phyloP scores from a whole-genome alignment of 2,888 invertebrate species.

The Geophilus truncorum region DNA sequence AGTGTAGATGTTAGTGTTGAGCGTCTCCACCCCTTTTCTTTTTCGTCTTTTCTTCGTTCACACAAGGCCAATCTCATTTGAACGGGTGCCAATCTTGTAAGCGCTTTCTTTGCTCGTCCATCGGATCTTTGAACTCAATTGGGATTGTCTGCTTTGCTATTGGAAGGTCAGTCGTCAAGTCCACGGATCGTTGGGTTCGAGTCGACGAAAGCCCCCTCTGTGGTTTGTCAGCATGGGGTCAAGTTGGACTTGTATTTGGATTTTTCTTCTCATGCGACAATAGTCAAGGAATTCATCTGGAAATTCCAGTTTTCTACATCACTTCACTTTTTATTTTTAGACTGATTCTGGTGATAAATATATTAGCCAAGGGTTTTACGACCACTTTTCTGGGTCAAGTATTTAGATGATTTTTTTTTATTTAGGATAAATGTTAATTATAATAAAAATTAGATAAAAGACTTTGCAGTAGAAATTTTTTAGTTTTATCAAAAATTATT shows the following conservation, averaged over 20 bases:
- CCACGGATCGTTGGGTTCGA: not conserved
- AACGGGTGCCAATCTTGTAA: slow-evolving; percentile 15
- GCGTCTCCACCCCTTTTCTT: not conserved
- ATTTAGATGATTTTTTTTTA: too few relatives aligned
- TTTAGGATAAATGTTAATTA: too few relatives aligned
- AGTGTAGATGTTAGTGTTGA: not conserved
- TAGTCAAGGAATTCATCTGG: slow-evolving; percentile 10
- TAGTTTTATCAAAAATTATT: too few relatives aligned
- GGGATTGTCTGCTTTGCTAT: not conserved
- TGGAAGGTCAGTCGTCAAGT: slow-evolving; percentile 15
- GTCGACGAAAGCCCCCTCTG: not conserved
- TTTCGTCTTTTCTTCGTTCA: not conserved
- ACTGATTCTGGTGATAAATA: not conserved
- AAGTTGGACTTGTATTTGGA: slow-evolving; percentile 12
- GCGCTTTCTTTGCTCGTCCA: slow-evolving; percentile 14
- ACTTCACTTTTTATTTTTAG: not conserved
- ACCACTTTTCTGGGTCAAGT: too few relatives aligned
- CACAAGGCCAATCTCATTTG: slow-evolving; percentile 15
- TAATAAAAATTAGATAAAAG: too few relatives aligned
- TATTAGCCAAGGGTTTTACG: too few relatives aligned
- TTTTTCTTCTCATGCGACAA: slow-evolving; percentile 1
- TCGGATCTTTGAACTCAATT: slow-evolving; percentile 12
- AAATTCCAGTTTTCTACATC: not conserved
- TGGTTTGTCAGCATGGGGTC: slow-evolving; percentile 10
- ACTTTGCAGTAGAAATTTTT: too few relatives aligned